phyloP scores from a whole-genome alignment of 2,113 vertebrate species.

The Planiliza haematocheilus region DNA sequence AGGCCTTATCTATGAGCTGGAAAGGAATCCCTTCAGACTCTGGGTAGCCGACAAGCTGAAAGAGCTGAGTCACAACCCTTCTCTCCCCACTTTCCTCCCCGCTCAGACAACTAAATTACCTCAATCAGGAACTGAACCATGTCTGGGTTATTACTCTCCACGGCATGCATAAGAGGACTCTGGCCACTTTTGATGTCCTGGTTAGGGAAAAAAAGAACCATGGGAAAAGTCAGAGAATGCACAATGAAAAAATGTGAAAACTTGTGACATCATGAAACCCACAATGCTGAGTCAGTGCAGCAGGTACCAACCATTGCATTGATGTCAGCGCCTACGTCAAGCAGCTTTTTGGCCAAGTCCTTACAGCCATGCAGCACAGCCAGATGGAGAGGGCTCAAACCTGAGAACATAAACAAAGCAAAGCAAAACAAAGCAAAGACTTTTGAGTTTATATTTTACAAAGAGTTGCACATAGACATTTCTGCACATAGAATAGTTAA shows the following conservation, averaged over 20 bases:
- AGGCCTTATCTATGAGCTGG: conserved; percentile 3
- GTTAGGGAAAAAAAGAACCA: conserved; percentile 23
- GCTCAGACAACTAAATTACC: conserved; percentile 73
- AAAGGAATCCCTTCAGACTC: conserved; percentile 11
- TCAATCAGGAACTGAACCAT: conserved; percentile 90
- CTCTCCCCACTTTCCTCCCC: conserved; percentile 10
- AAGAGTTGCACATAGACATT: neutral
- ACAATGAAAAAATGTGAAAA: conserved; percentile 6
- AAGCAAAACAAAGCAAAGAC: too few species aligned
- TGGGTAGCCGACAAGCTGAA: conserved; percentile 20
- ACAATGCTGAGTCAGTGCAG: conserved; percentile 31
- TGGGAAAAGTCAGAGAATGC: conserved; percentile 39
- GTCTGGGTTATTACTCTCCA: conserved; percentile 86
- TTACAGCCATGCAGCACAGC: conserved; percentile 82
- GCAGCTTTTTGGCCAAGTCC: conserved; percentile 80
- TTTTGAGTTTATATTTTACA: neutral
- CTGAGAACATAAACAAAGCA: conserved; percentile 67
- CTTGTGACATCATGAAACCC: conserved; percentile 28
- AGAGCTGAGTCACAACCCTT: conserved; percentile 53
- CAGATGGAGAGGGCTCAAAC: conserved; percentile 88
- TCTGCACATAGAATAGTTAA: neutral
- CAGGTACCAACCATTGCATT: conserved; percentile 87
- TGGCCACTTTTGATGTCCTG: conserved; percentile 92
- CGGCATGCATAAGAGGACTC: conserved; percentile 89
- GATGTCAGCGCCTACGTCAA: conserved; percentile 86